Evolutionary conservation across 2,888 invertebrate species (phyloP), one percentile per base, ranked within the genome.

Genomic region (Myopa tessellatipennis): DNA sequence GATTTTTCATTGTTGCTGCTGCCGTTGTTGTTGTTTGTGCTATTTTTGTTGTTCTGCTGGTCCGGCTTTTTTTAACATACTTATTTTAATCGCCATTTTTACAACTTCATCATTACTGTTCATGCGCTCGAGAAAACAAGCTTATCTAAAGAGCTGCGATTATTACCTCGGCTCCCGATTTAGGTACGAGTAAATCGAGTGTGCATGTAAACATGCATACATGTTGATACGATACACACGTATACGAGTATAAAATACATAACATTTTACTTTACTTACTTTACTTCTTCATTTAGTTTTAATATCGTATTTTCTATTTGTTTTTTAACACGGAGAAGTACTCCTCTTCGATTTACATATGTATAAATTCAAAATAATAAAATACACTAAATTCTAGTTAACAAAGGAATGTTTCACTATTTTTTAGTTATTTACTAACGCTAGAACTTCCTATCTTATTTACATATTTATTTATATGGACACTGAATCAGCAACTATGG

Each of bases 91-190:
- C 61, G 61, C 61, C 38, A 60, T 60, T 61, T 72, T 55, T 71
- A 60, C 55, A 77, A 65, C 69, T 76, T 36, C 69, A 69, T 50
- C 69, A 58, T 73, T 58, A 38, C 68, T 26, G 18, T 74, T 40
- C 70, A 40, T 40, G 69, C 58, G 70, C 73, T 71, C 60, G 67
- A 52, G 70, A 69, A 74, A 79, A 77, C 77, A 77, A 79, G 34
- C 70, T 78, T 76, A 72, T 76, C 78, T 55, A 26, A 55, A 16
- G 63, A 40, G 18, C 73, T 71, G 60, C 10, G 18, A 63, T 60
- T 73, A 63, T 38, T 73, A 63, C 73, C 73, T 73, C 61, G 61
- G 63, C 14, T 63, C 50, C 50, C 50, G 60, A 72, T 61, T 61
- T 26, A 71, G 38, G 38, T 36, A 71, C 8, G 34, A 34, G 7